These are phyloP conservation scores for Pangasianodon gigas DNA, from an alignment of 2,113 vertebrate species.

Conservation along the genomic window DNA sequence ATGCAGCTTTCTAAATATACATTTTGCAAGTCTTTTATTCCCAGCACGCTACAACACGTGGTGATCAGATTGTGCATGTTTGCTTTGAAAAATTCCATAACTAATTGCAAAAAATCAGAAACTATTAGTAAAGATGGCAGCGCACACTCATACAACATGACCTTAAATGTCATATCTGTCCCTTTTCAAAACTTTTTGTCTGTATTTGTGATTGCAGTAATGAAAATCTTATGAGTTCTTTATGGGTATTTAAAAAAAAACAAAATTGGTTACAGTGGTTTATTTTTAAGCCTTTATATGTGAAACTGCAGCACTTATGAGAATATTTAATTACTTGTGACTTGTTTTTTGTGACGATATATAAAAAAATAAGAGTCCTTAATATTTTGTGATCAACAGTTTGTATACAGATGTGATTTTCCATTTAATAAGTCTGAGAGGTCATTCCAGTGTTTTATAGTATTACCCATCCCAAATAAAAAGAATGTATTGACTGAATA, in stretches of 20 bases:
- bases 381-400: slow-evolving; percentile 33
- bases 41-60: not conserved
- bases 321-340: not conserved
- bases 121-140: not conserved
- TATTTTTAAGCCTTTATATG: not conserved
- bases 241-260: not conserved
- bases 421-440: not conserved
- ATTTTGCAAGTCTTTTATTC: not conserved
- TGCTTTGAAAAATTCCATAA: not conserved
- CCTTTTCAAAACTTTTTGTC: not conserved
- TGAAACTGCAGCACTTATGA: not conserved
- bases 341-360: not conserved
- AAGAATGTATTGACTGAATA: not conserved
- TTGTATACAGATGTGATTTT: slow-evolving; percentile 32
- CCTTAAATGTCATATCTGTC: not conserved
- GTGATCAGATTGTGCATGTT: not conserved
- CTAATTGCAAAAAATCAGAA: not conserved
- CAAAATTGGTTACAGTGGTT: not conserved
- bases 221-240: not conserved
- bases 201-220: not conserved
- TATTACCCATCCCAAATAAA: slow-evolving; percentile 17
- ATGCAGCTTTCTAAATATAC: not conserved
- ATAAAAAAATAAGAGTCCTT: not conserved
- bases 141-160: not conserved
- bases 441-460: slow-evolving; percentile 13